phyloP scores from a whole-genome alignment of 35 echinoderm and acorn worm species.

The Acanthaster planci region DNA sequence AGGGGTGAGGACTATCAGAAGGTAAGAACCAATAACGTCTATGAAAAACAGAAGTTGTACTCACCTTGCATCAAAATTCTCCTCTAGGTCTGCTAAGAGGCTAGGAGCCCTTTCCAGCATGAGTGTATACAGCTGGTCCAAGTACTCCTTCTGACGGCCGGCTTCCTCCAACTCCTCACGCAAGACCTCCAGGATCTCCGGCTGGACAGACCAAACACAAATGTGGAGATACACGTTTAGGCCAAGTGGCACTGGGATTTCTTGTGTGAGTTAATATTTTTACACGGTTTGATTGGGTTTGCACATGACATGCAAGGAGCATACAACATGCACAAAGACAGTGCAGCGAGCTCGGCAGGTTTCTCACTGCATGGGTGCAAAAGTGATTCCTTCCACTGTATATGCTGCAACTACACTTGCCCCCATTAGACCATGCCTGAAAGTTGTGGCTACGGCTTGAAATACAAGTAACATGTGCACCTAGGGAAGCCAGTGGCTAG shows the following conservation, averaged over 20 bases:
- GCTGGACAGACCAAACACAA: slow-evolving; percentile 32
- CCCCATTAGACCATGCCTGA: too few relatives aligned
- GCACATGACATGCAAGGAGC: not conserved
- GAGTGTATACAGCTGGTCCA: slow-evolving; percentile 89
- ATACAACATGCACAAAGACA: too few relatives aligned
- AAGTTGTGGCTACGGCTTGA: too few relatives aligned
- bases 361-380: too few relatives aligned
- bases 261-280: not conserved
- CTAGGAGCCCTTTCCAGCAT: slow-evolving; percentile 91
- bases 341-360: too few relatives aligned
- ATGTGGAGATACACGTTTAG: not conserved
- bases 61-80: slow-evolving; percentile 80
- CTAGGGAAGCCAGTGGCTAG: too few relatives aligned
- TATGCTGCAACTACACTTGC: too few relatives aligned
- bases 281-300: not conserved
- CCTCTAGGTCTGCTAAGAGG: slow-evolving; percentile 72
- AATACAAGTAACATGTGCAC: too few relatives aligned
- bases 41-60: not conserved
- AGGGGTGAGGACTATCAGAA: too few relatives aligned
- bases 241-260: not conserved
- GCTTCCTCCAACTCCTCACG: slow-evolving; percentile 80
- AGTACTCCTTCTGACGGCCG: slow-evolving; percentile 87
- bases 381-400: too few relatives aligned
- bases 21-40: too few relatives aligned
- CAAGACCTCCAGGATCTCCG: slow-evolving; percentile 85